Conservation (phyloP, 2,113 vertebrate species). For the Cochlearius cochlearius region DNA sequence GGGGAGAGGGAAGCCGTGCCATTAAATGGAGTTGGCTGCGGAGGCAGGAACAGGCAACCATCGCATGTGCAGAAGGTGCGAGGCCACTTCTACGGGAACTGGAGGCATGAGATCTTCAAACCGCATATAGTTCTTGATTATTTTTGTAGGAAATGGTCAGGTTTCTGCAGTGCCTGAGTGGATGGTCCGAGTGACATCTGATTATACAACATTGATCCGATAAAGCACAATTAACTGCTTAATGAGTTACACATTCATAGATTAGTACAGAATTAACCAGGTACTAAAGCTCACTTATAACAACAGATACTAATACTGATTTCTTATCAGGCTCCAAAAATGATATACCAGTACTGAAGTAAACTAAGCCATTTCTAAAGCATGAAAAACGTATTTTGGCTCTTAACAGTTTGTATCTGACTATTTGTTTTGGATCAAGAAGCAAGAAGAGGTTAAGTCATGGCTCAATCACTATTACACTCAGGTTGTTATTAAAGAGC, state of each 20-base stretch:
- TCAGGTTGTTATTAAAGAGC: constrained; percentile 85
- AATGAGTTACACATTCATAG: neutral
- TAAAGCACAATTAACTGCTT: neutral
- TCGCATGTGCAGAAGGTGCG: neutral
- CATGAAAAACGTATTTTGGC: neutral
- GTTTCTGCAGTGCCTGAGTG: neutral
- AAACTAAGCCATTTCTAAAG: neutral
- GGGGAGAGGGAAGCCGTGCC: neutral
- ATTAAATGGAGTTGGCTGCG: neutral
- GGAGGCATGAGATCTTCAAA: neutral
- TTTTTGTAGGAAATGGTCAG: neutral
- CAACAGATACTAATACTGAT: neutral
- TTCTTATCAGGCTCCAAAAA: neutral
- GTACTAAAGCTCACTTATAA: neutral
- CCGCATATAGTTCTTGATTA: neutral
- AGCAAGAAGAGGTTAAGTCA: constrained; percentile 4
- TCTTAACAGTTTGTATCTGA: neutral
- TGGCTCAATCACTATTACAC: constrained; percentile 77
- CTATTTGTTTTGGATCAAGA: neutral
- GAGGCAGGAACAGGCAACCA: neutral
- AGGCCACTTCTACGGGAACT: neutral
- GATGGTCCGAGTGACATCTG: neutral
- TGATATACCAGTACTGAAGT: neutral
- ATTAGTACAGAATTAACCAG: neutral
- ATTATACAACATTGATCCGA: neutral